Base-by-base conservation (phyloP, 2,888 invertebrate species). In the Eremobia ochroleuca region DNA sequence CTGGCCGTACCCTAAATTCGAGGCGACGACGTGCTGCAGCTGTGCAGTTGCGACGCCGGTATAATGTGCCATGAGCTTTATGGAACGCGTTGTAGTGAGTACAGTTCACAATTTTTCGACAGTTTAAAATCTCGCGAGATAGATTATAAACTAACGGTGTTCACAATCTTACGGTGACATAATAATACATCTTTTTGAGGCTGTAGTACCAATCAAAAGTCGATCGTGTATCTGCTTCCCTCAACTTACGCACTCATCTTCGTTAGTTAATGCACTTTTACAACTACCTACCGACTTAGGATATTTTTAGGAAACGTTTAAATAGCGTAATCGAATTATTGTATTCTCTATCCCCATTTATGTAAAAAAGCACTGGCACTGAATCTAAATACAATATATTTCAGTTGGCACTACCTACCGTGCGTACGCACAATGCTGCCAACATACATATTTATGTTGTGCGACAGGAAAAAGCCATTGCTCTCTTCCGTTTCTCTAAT, bases 401-500 rank as follows among this genome's bases (percentile, higher is more conserved):
- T 87, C 58, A 79, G 88, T 86, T 86, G 77, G 83, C 83, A 86
- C 73, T 74, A 76, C 80, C 18, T 78, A 74, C 25, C 71, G 71
- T 80, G 73, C 73, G 83, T 76, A 78, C 81, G 78, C 78, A 77
- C 83, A 89, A 72, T 80, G 80, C 76, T 83, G 84, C 82, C 90
- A 86, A 87, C 87, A 84, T 82, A 84, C 82, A 85, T 90, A 87
- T 89, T 88, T 85, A 90, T 87, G 79, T 77, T 75, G 73, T 62
- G 79, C 82, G 85, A 85, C 90, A 90, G 91, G 91, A 91, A 91
- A 84, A 87, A 82, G 87, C 89, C 86, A 90, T 90, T 90, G 89
- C 89, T 84, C 81, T 86, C 88, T 87, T 90, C 90, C 90, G 87
- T 76, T 91, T 87, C 87, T 89, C 82, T 91, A 91, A 91, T 89